Evolutionary conservation across 35 echinoderm and acorn worm species (phyloP).

Genomic region (Strongylocentrotus purpuratus): DNA sequence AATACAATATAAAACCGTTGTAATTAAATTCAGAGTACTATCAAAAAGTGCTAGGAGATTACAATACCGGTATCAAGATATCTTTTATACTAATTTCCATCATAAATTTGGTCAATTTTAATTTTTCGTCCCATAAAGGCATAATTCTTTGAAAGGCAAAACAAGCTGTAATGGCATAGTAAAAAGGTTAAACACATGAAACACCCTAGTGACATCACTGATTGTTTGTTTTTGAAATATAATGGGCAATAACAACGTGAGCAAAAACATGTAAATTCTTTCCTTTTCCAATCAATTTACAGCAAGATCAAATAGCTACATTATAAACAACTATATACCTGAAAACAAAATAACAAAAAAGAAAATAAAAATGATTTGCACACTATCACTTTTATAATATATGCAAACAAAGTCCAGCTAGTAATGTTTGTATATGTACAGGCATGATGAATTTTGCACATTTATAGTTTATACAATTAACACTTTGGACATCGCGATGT

Average conservation of each 20-base stretch:
- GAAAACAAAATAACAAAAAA: slow-evolving; percentile 13
- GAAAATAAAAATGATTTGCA: slow-evolving; percentile 20
- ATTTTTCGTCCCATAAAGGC: neutral
- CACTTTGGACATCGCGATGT: slow-evolving; percentile 1
- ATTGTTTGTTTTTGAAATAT: neutral
- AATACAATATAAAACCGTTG: neutral
- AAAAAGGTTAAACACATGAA: neutral
- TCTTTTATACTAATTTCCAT: neutral
- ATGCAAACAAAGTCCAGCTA: slow-evolving; percentile 26
- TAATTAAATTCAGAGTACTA: neutral
- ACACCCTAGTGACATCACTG: neutral
- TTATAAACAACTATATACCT: slow-evolving; percentile 6
- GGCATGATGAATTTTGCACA: slow-evolving; percentile 3
- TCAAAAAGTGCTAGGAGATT: neutral
- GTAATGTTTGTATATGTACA: slow-evolving; percentile 40
- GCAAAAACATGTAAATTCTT: neutral
- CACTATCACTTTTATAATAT: slow-evolving; percentile 33
- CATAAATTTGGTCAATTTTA: neutral
- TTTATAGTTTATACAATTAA: slow-evolving; percentile 6
- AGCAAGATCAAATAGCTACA: slow-evolving; percentile 17
- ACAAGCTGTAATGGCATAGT: neutral
- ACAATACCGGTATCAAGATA: neutral
- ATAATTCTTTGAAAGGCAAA: neutral
- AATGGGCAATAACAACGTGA: neutral
- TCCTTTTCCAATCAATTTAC: neutral